Percentiles rank a stretch among this genome's conserved stretches.
These are phyloP conservation scores for Aphodius sticticus DNA, from an alignment of 2,888 invertebrate species.

Conservation along the genomic window DNA sequence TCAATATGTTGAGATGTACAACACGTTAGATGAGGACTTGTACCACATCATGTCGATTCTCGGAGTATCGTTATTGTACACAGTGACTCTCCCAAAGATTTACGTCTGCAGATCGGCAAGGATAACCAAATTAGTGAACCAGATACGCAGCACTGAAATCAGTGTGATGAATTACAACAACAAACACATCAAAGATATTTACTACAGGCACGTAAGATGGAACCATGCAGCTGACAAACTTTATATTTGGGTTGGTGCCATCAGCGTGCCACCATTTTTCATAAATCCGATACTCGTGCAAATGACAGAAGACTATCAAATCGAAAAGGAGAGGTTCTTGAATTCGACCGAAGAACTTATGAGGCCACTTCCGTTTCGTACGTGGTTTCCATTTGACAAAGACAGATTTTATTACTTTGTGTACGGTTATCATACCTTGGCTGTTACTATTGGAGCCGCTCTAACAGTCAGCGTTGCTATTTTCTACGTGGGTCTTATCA, in stretches of 20 bases:
- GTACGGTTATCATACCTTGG: conserved; percentile 36
- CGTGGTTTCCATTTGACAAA: conserved; percentile 46
- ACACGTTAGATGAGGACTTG: conserved; percentile 32
- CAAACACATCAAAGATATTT: conserved; percentile 37
- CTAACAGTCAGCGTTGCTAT: conserved; percentile 38
- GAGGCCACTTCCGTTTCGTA: conserved; percentile 41
- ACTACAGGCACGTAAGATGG: conserved; percentile 34
- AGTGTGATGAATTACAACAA: conserved; percentile 34
- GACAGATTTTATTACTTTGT: conserved; percentile 38
- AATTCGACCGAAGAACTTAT: conserved; percentile 23
- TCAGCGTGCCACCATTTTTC: conserved; percentile 39
- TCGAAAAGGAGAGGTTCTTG: conserved; percentile 18
- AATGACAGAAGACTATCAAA: conserved; percentile 22
- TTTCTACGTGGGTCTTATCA: conserved; percentile 41
- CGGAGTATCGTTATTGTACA: conserved; percentile 40
- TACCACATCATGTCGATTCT: conserved; percentile 37
- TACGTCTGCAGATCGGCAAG: conserved; percentile 30
- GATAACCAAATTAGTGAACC: conserved; percentile 36
- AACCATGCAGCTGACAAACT: conserved; percentile 32
- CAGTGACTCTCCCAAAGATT: conserved; percentile 39
- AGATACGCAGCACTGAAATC: conserved; percentile 35
- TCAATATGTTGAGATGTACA: conserved; percentile 40
- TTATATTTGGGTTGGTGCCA: conserved; percentile 34
- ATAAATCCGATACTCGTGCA: conserved; percentile 37
- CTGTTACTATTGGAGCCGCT: conserved; percentile 35